Conservation (phyloP, 2,113 vertebrate genomes). For the Macquaria australasica region DNA sequence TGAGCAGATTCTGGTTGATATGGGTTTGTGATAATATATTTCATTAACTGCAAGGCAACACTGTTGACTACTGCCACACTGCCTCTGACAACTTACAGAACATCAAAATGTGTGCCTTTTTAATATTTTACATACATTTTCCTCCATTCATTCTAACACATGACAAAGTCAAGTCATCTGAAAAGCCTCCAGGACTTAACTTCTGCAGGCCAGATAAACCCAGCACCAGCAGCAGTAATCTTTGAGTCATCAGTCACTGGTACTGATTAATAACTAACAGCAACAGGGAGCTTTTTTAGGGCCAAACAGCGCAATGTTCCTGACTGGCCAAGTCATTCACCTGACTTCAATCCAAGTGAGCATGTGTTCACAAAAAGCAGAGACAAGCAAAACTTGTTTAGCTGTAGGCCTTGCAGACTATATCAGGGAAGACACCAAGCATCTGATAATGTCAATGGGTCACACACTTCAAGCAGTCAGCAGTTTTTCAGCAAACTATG, state of each 20-base stretch:
- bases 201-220: neutral
- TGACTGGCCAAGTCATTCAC: neutral
- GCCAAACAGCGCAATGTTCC: neutral
- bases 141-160: too few species aligned
- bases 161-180: too few species aligned
- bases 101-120: too few species aligned
- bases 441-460: neutral
- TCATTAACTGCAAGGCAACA: too few species aligned
- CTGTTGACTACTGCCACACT: too few species aligned
- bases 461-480: neutral
- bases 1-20: too few species aligned
- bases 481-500: neutral
- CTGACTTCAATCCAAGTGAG: conserved; percentile 1
- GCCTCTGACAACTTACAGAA: too few species aligned
- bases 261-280: neutral
- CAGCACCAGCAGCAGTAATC: neutral
- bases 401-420: neutral
- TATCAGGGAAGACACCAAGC: neutral
- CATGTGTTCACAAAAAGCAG: neutral
- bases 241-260: neutral
- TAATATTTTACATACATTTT: too few species aligned
- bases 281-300: neutral
- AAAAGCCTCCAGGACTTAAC: too few species aligned
- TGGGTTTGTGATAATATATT: too few species aligned
- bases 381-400: neutral